Evolutionary conservation across 2,888 invertebrate species (phyloP).

Genomic region (Syrista parreyssii): DNA sequence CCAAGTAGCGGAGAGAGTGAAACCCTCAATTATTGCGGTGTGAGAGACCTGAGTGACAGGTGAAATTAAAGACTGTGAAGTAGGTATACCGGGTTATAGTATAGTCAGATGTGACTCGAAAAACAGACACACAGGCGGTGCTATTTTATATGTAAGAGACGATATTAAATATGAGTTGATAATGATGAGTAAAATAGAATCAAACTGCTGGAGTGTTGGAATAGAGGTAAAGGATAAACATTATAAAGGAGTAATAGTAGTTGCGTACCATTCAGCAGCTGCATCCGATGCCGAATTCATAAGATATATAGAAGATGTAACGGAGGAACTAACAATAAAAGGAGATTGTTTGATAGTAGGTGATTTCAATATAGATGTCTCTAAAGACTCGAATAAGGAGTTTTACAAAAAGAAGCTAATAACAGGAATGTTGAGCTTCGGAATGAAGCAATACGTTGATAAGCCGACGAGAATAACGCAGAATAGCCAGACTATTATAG

Average conservation of each 20-base stretch:
- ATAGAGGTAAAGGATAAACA: slow-evolving; percentile 18
- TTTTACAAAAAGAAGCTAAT: neutral
- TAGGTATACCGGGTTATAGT: slow-evolving; percentile 18
- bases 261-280: slow-evolving; percentile 24
- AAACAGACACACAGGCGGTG: slow-evolving; percentile 11
- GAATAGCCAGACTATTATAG: slow-evolving; percentile 20
- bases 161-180: slow-evolving; percentile 10
- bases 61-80: slow-evolving; percentile 20
- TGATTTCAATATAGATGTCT: slow-evolving; percentile 18
- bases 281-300: slow-evolving; percentile 26
- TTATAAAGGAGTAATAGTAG: slow-evolving; percentile 23
- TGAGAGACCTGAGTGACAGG: slow-evolving; percentile 16
- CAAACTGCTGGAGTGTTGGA: slow-evolving; percentile 19
- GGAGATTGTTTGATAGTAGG: slow-evolving; percentile 17
- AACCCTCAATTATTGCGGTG: slow-evolving; percentile 18
- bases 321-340: slow-evolving; percentile 14
- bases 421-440: slow-evolving; percentile 7
- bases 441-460: slow-evolving; percentile 23
- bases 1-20: slow-evolving; percentile 7
- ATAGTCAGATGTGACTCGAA: slow-evolving; percentile 19
- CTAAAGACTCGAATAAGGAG: neutral
- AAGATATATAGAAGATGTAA: slow-evolving; percentile 12
- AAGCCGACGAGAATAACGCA: slow-evolving; percentile 22
- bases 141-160: slow-evolving; percentile 5
- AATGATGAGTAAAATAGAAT: slow-evolving; percentile 1